phyloP scores from a whole-genome alignment of 2,888 invertebrate genomes.

The Osedax frankpressi region DNA sequence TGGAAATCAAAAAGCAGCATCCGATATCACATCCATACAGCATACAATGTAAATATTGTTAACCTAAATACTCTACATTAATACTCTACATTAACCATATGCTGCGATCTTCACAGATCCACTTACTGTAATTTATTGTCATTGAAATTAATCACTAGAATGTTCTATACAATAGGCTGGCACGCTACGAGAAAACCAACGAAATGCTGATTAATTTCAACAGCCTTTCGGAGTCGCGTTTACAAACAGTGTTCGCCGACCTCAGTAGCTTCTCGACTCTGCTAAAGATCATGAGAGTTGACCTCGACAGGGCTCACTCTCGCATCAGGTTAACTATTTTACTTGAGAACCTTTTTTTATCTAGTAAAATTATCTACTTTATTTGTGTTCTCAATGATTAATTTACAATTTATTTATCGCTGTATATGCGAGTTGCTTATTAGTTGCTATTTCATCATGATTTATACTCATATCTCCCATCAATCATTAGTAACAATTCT shows the following conservation, averaged over 20 bases:
- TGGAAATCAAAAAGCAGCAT: not conserved
- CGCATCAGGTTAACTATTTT: slow-evolving; percentile 58
- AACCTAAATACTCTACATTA: too few relatives aligned
- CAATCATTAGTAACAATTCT: too few relatives aligned
- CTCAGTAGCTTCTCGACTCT: slow-evolving; percentile 79
- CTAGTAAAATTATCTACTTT: not conserved
- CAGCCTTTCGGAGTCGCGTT: slow-evolving; percentile 72
- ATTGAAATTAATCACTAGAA: too few relatives aligned
- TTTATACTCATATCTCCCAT: too few relatives aligned
- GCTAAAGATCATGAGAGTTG: slow-evolving; percentile 79
- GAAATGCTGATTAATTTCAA: slow-evolving; percentile 97
- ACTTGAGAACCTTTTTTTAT: too few relatives aligned
- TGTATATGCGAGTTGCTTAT: too few relatives aligned
- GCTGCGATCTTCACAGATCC: too few relatives aligned
- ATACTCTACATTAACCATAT: too few relatives aligned
- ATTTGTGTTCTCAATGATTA: not conserved
- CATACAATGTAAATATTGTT: not conserved
- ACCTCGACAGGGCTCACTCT: slow-evolving; percentile 82
- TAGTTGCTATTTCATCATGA: too few relatives aligned
- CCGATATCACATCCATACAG: not conserved
- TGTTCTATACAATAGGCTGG: slow-evolving; percentile 52
- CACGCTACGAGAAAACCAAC: slow-evolving; percentile 93
- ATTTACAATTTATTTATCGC: too few relatives aligned
- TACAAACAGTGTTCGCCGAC: slow-evolving; percentile 71
- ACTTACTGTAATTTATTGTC: too few relatives aligned